phyloP scores from a whole-genome alignment of 1,140 invertebrate species.

The Camponotus floridanus region DNA sequence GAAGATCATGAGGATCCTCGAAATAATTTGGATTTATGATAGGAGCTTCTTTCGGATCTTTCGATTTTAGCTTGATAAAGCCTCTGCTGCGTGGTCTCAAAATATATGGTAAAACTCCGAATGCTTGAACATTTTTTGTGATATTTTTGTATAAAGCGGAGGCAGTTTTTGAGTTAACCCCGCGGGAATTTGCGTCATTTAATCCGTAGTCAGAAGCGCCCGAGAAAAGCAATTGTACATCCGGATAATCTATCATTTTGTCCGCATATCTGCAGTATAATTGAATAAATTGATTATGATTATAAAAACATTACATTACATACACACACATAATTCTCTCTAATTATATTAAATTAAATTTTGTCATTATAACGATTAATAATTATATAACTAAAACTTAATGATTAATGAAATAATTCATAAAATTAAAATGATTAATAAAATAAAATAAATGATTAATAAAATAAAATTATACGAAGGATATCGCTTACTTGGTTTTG shows the following conservation, averaged over 20 bases:
- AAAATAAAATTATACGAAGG: background rate
- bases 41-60: slow-evolving; percentile 90
- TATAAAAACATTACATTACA: background rate
- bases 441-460: background rate
- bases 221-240: slow-evolving; percentile 92
- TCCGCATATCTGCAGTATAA: slow-evolving; percentile 87
- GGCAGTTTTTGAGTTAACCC: slow-evolving; percentile 90
- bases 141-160: slow-evolving; percentile 88
- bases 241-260: slow-evolving; percentile 85
- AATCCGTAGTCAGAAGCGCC: slow-evolving; percentile 92
- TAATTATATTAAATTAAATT: background rate
- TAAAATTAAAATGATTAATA: no score
- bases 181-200: slow-evolving; percentile 89
- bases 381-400: no score
- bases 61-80: slow-evolving; percentile 88
- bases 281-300: background rate
- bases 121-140: slow-evolving; percentile 87
- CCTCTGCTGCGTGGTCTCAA: slow-evolving; percentile 91
- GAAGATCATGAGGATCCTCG: slow-evolving; percentile 89
- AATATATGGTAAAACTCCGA: slow-evolving; percentile 89
- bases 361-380: no score
- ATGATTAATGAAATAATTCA: background rate
- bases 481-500: slow-evolving; percentile 87
- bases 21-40: slow-evolving; percentile 94
- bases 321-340: no score